Conservation (phyloP, 2,113 vertebrate genomes). For the Muntiacus muntjak region DNA sequence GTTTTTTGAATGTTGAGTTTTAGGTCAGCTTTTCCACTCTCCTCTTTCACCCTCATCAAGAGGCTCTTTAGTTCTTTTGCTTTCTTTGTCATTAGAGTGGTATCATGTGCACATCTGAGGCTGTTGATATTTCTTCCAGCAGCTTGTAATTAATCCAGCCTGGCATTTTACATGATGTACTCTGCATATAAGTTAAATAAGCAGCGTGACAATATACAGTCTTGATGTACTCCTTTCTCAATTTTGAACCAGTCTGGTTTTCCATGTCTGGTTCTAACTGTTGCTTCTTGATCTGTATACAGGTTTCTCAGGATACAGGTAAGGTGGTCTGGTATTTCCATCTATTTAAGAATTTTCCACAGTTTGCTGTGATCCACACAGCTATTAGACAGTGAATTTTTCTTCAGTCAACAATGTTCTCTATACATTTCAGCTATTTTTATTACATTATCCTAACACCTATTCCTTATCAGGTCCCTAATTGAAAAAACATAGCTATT, state of each 20-base stretch:
- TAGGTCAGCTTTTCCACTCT: background rate
- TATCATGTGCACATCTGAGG: background rate
- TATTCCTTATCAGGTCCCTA: background rate
- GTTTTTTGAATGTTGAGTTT: background rate
- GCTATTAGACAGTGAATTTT: background rate
- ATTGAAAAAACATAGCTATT: background rate
- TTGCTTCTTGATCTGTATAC: background rate
- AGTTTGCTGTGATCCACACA: background rate
- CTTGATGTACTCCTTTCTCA: background rate
- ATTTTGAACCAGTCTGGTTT: background rate
- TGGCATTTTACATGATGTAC: background rate
- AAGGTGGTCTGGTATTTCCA: background rate
- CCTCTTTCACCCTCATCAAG: background rate
- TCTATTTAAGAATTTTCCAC: background rate
- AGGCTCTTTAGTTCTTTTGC: background rate
- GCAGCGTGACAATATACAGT: background rate
- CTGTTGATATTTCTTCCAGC: background rate
- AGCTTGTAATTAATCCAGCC: background rate
- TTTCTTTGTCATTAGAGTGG: background rate
- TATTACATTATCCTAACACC: background rate
- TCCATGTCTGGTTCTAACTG: background rate
- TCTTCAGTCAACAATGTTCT: background rate
- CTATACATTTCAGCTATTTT: background rate
- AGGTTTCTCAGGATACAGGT: background rate
- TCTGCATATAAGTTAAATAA: background rate